Conservation (phyloP, 2,797 vertebrate species). For the Peromyscus nudipes region DNA sequence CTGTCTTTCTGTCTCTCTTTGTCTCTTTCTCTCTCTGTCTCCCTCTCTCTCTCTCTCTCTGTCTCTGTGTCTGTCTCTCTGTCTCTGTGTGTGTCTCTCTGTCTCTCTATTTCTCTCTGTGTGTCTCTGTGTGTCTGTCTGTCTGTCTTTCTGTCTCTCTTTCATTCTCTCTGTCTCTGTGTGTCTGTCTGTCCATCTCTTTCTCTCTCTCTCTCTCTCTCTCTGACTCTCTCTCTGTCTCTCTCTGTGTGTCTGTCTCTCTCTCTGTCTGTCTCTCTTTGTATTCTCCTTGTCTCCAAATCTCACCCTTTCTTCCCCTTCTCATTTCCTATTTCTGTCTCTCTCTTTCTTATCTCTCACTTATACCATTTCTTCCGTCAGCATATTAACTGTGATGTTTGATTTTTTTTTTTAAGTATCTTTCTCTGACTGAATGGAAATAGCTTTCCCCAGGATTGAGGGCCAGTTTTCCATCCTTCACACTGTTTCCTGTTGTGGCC, state of each 20-base stretch:
- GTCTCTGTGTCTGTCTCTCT: neutral
- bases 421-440: conserved; percentile 75
- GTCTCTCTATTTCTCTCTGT: neutral
- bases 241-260: neutral
- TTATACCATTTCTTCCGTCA: conserved; percentile 72
- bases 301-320: neutral
- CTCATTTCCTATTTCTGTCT: neutral
- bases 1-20: neutral
- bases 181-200: neutral
- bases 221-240: neutral
- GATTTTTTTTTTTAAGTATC: conserved; percentile 63
- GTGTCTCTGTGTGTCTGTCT: neutral
- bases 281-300: neutral
- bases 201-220: neutral
- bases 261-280: neutral
- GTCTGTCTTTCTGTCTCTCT: neutral
- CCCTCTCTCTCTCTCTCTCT: neutral
- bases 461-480: conserved; percentile 83
- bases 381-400: neutral
- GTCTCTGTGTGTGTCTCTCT: neutral
- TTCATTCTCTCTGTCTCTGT: too few species aligned
- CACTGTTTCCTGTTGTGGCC: conserved; percentile 79
- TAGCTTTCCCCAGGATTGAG: conserved; percentile 77
- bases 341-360: neutral
- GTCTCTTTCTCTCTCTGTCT: neutral